Conservation (phyloP, 92 coral and sea anemone genomes). For the Phymanthus crucifer region DNA sequence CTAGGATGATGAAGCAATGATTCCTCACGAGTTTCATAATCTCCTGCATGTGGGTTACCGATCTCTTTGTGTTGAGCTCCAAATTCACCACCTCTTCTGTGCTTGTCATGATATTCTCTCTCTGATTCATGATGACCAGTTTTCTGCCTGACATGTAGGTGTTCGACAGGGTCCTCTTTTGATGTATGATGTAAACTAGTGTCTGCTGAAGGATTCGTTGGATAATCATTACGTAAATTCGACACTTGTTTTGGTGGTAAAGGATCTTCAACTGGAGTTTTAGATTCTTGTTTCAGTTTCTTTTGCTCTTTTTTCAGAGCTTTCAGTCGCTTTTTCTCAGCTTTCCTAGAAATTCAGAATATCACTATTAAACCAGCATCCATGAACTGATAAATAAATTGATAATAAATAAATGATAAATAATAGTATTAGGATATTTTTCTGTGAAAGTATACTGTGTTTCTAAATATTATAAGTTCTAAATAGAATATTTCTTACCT, state of each 20-base stretch:
- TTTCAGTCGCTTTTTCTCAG: conserved; percentile 28
- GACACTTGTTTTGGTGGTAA: background rate
- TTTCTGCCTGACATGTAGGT: background rate
- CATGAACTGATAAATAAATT: too few species aligned
- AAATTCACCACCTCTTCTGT: background rate
- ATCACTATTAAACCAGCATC: background rate
- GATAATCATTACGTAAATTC: background rate
- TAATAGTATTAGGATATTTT: too few species aligned
- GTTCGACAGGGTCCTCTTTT: background rate
- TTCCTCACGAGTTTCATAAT: background rate
- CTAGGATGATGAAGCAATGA: background rate
- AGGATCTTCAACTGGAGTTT: background rate
- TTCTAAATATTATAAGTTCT: too few species aligned
- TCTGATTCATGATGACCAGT: background rate
- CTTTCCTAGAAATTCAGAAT: conserved; percentile 20
- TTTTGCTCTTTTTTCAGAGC: conserved; percentile 33
- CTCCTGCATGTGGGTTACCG: conserved; percentile 19
- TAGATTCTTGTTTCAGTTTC: conserved; percentile 16
- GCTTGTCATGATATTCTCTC: background rate
- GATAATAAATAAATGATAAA: too few species aligned
- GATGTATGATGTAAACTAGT: background rate
- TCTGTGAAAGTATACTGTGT: too few species aligned
- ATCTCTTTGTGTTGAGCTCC: background rate
- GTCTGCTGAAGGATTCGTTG: background rate
- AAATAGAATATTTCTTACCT: background rate